phyloP scores from a whole-genome alignment of 37 sponge, comb jelly and placozoan species.

The Crambe crambe region DNA sequence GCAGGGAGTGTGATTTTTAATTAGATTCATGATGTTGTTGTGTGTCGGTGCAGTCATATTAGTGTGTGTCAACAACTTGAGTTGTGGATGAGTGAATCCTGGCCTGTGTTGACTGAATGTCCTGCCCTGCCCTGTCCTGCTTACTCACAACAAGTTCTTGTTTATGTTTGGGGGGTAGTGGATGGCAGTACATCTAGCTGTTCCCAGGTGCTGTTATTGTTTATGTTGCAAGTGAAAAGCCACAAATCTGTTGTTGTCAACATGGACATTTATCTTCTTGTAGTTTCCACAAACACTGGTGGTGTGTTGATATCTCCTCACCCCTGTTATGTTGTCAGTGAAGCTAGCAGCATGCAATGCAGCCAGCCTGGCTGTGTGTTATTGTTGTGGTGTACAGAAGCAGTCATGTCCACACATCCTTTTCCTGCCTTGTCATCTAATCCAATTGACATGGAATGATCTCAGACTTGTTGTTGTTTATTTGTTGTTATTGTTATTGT shows the following conservation, averaged over 20 bases:
- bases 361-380: background rate
- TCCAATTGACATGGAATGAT: too few species aligned
- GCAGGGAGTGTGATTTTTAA: background rate
- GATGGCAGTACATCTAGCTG: too few species aligned
- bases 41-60: background rate
- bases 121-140: too few species aligned
- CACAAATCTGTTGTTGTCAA: conserved; percentile 3
- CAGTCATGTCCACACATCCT: background rate
- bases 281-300: background rate
- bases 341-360: too few species aligned
- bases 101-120: background rate
- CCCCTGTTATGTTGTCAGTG: too few species aligned
- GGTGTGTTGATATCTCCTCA: background rate
- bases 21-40: conserved; percentile 3
- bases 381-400: background rate
- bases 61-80: background rate
- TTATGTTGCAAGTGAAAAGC: conserved; percentile 7
- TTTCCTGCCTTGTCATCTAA: background rate
- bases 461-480: background rate
- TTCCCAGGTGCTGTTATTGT: background rate
- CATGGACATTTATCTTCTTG: background rate
- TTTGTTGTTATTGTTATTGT: conserved; percentile 19
- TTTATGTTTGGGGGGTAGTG: too few species aligned
- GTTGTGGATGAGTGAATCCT: background rate
- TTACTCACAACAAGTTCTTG: too few species aligned